Conservation (phyloP, 2,797 vertebrate genomes). For the Pteronotus mesoamericanus region DNA sequence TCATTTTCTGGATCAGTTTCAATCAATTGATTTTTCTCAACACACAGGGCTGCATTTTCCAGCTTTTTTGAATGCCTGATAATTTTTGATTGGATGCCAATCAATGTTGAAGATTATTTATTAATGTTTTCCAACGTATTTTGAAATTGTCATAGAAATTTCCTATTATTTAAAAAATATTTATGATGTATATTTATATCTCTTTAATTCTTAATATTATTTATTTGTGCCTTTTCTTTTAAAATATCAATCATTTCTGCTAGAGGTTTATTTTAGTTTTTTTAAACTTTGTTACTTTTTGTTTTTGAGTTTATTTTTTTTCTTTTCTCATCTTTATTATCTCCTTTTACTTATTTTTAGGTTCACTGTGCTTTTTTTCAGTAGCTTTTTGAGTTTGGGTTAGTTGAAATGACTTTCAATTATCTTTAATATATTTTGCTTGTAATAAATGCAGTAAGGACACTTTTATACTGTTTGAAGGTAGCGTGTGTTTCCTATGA, state of each 20-base stretch:
- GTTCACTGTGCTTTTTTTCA: background rate
- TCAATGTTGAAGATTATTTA: background rate
- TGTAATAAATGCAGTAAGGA: background rate
- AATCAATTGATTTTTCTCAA: background rate
- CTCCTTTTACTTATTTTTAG: background rate
- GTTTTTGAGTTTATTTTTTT: background rate
- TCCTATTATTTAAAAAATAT: background rate
- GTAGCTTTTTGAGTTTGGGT: background rate
- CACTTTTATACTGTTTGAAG: background rate
- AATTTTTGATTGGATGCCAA: background rate
- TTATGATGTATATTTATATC: background rate
- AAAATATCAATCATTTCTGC: background rate
- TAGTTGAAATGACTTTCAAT: background rate
- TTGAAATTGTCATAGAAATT: background rate
- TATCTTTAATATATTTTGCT: background rate
- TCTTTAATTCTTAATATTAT: background rate
- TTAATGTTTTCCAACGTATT: background rate
- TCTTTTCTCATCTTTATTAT: background rate
- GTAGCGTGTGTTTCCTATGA: background rate
- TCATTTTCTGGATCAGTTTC: background rate
- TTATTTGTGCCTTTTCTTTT: background rate
- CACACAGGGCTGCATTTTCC: background rate
- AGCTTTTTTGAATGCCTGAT: background rate
- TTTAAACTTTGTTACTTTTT: background rate
- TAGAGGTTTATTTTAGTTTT: background rate